phyloP scores from a whole-genome alignment of 2,113 vertebrate species.

The Heterotis niloticus region DNA sequence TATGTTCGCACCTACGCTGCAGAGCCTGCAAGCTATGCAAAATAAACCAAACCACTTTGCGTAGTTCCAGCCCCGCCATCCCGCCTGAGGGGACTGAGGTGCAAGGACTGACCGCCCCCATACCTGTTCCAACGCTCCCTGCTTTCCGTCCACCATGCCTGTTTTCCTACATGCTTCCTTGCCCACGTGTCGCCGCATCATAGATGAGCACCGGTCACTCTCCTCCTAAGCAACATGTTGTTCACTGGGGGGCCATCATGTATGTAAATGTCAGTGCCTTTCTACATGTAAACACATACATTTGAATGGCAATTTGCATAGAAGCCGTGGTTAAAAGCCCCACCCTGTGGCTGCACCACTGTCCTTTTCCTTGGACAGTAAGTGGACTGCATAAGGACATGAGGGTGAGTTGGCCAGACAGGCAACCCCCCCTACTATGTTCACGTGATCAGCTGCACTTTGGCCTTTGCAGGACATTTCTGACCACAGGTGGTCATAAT shows the following conservation, averaged over 20 bases:
- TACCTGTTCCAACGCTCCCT: too few species aligned
- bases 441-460: too few species aligned
- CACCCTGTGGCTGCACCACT: constrained; percentile 10
- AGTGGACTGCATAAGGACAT: too few species aligned
- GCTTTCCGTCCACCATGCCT: too few species aligned
- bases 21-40: too few species aligned
- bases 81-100: neutral
- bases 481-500: too few species aligned
- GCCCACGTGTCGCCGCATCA: neutral
- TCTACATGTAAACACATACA: constrained; percentile 58
- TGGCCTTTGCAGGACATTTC: neutral
- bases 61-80: neutral
- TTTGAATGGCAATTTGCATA: constrained; percentile 59
- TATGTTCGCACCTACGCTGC: too few species aligned
- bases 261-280: constrained; percentile 70
- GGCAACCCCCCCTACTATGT: too few species aligned
- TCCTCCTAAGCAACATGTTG: neutral
- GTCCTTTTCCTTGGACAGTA: too few species aligned
- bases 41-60: neutral
- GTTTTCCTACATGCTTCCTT: neutral
- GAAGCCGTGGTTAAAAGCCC: constrained; percentile 48
- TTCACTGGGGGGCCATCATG: constrained; percentile 8
- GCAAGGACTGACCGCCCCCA: too few species aligned
- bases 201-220: neutral
- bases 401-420: too few species aligned